A percentile compares a stretch with the other conserved stretches of the same genome.
These are phyloP conservation scores for Falco cherrug DNA, from an alignment of 2,797 vertebrate species.

Conservation along the genomic window DNA sequence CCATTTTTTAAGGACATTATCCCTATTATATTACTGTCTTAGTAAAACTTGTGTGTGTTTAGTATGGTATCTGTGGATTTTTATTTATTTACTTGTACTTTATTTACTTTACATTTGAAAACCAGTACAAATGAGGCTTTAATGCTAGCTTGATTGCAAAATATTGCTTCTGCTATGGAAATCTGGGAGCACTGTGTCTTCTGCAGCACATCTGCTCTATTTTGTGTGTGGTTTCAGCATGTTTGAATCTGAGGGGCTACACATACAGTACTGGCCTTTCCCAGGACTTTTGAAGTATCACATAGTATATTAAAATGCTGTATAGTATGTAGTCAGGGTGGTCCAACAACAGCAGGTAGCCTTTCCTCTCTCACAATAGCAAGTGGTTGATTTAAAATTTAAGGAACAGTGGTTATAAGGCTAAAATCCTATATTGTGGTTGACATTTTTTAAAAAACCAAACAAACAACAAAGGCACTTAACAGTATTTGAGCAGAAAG, in stretches of 20 bases:
- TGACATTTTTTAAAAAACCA: not conserved
- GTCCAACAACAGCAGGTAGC: not conserved
- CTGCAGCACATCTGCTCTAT: not conserved
- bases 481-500: conserved; percentile 37
- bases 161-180: not conserved
- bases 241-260: not conserved
- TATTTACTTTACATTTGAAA: not conserved
- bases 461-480: not conserved
- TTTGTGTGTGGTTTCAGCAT: not conserved
- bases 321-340: not conserved
- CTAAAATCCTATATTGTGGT: not conserved
- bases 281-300: not conserved
- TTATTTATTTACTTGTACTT: not conserved
- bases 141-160: not conserved
- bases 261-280: not conserved
- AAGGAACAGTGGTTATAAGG: conserved; percentile 25
- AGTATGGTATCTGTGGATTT: not conserved
- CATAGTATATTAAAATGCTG: not conserved
- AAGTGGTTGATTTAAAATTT: conserved; percentile 40
- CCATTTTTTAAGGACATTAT: not conserved
- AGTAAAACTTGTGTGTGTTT: not conserved
- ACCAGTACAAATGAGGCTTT: not conserved
- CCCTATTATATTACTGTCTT: not conserved
- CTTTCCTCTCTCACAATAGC: not conserved
- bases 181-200: not conserved